Conservation (phyloP, 92 coral and sea anemone species). For the Umimayanthus chanpuru region DNA sequence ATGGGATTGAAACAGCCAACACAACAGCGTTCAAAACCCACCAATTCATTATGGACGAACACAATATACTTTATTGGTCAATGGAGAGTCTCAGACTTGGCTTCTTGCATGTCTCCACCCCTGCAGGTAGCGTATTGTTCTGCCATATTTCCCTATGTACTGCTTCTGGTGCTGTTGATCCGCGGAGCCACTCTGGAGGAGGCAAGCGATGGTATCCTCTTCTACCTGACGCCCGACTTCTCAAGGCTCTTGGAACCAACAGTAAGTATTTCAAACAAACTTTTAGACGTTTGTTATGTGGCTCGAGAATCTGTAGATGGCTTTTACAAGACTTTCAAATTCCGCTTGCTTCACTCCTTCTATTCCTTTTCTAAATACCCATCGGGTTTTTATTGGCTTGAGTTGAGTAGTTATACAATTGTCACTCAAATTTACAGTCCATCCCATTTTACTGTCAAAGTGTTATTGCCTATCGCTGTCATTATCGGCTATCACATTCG, state of each 20-base stretch:
- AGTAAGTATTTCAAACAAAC: slow-evolving; percentile 39
- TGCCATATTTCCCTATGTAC: slow-evolving; percentile 84
- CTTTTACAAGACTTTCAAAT: too few species aligned
- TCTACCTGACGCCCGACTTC: slow-evolving; percentile 86
- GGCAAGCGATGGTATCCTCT: slow-evolving; percentile 76
- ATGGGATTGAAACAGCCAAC: not conserved
- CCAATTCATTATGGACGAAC: too few species aligned
- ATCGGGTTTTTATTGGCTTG: not conserved
- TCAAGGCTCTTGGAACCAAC: slow-evolving; percentile 67
- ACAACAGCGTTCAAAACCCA: not conserved
- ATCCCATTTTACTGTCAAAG: too few species aligned
- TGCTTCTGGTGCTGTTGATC: slow-evolving; percentile 69
- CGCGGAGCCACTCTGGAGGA: slow-evolving; percentile 97
- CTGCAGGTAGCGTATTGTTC: slow-evolving; percentile 89
- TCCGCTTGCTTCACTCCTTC: not conserved
- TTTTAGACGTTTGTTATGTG: not conserved
- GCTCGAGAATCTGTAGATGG: not conserved
- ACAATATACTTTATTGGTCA: too few species aligned
- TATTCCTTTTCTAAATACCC: too few species aligned
- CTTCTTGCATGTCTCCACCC: not conserved
- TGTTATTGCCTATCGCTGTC: too few species aligned
- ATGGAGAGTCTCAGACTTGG: not conserved
- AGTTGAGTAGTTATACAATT: not conserved
- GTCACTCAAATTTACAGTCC: not conserved
- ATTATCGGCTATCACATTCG: too few species aligned